Percentiles rank a stretch among this genome's conserved stretches.
Conservation (phyloP, 2,888 invertebrate genomes). For the Aricia artaxerxes region DNA sequence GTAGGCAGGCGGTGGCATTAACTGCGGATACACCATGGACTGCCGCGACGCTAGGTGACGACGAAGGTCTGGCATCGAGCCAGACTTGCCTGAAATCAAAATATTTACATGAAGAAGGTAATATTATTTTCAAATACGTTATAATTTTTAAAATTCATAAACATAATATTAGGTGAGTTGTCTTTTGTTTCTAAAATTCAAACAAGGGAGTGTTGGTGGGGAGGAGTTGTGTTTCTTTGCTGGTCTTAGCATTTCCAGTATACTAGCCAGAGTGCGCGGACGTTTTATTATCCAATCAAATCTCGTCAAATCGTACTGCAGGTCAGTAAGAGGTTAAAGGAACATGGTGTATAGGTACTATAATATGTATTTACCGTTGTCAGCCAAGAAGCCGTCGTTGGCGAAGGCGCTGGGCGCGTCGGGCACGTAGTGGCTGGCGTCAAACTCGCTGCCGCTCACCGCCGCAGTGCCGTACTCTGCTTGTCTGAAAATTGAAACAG, state of each 20-base stretch:
- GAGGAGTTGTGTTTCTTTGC: too few relatives aligned
- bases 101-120: neutral
- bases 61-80: slow-evolving; percentile 76
- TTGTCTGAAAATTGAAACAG: slow-evolving; percentile 51
- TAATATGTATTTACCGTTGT: slow-evolving; percentile 64
- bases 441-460: slow-evolving; percentile 75
- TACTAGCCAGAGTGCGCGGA: too few relatives aligned
- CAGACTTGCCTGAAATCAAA: slow-evolving; percentile 66
- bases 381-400: slow-evolving; percentile 71
- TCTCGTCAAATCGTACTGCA: too few relatives aligned
- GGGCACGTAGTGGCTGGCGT: slow-evolving; percentile 74
- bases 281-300: too few relatives aligned
- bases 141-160: too few relatives aligned
- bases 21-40: slow-evolving; percentile 66
- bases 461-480: slow-evolving; percentile 58
- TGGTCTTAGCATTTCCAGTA: too few relatives aligned
- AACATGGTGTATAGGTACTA: neutral
- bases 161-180: too few relatives aligned
- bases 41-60: slow-evolving; percentile 67
- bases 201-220: too few relatives aligned
- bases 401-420: slow-evolving; percentile 70
- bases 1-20: slow-evolving; percentile 68
- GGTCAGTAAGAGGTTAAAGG: too few relatives aligned
- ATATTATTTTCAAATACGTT: too few relatives aligned
- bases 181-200: too few relatives aligned